A percentile compares a stretch with the other conserved stretches of the same genome.
Evolutionary conservation across 2,888 invertebrate genomes (phyloP).

Genomic region (Sthenelais limicola): DNA sequence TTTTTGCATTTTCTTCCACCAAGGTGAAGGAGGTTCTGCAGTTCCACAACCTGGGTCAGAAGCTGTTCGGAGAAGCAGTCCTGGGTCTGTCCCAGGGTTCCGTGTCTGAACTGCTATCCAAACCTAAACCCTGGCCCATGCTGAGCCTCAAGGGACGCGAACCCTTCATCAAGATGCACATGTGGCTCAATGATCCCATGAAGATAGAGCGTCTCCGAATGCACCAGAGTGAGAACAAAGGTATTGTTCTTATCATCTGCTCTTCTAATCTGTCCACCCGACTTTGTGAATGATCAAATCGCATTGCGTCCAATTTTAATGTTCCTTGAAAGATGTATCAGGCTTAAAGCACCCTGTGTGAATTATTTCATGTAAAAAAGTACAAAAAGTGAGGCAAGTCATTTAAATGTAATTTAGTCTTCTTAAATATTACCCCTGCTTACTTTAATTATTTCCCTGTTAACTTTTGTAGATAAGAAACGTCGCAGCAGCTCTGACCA

Average conservation of each 20-base stretch:
- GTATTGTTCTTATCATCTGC: slow-evolving; percentile 58
- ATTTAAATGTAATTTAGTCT: too few species aligned
- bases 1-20: too few species aligned
- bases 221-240: slow-evolving; percentile 71
- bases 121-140: slow-evolving; percentile 99
- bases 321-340: too few species aligned
- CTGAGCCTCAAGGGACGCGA: slow-evolving; percentile 97
- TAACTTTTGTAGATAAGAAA: slow-evolving; percentile 44
- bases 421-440: too few species aligned
- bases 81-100: slow-evolving; percentile 93
- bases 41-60: slow-evolving; percentile 98
- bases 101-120: slow-evolving; percentile 95
- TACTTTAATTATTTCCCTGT: neutral
- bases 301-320: too few species aligned
- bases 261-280: too few species aligned
- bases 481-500: slow-evolving; percentile 46
- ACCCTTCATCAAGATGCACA: slow-evolving; percentile 77
- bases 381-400: too few species aligned
- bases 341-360: too few species aligned
- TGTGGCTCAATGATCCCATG: slow-evolving; percentile 96
- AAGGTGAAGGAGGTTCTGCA: slow-evolving; percentile 90
- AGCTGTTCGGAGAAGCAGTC: slow-evolving; percentile 97
- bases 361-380: too few species aligned
- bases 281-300: too few species aligned
- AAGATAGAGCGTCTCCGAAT: slow-evolving; percentile 91